These are phyloP conservation scores for Alca torda DNA, from an alignment of 2,797 vertebrate species.

Conservation along the genomic window DNA sequence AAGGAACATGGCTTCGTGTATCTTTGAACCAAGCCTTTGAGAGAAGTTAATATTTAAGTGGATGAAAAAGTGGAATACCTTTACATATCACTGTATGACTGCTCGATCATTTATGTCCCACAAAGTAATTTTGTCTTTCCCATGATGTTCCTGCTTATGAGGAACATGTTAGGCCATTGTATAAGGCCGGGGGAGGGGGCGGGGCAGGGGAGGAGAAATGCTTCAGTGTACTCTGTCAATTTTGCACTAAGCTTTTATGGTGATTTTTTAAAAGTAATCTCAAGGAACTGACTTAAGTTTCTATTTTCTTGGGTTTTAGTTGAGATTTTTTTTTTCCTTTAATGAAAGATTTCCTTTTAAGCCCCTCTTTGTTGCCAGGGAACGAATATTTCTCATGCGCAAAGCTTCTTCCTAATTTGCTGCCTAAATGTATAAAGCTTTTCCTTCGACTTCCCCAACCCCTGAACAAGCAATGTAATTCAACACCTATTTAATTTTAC, in stretches of 20 bases:
- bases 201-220: not conserved
- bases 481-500: not conserved
- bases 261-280: not conserved
- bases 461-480: not conserved
- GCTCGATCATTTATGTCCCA: not conserved
- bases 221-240: not conserved
- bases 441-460: not conserved
- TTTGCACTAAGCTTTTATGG: not conserved
- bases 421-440: not conserved
- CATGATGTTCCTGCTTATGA: not conserved
- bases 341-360: not conserved
- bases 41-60: not conserved
- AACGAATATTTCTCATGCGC: accelerated
- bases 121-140: not conserved
- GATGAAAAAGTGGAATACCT: not conserved
- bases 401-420: not conserved
- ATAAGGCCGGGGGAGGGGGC: accelerated
- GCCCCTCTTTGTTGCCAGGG: not conserved
- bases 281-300: not conserved
- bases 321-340: not conserved
- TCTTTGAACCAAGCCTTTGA: not conserved
- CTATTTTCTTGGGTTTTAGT: not conserved
- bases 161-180: not conserved
- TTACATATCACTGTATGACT: not conserved
- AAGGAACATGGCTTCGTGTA: not conserved